A percentile compares a stretch with the other conserved stretches of the same genome.
Conservation (phyloP, 2,797 vertebrate genomes). For the Acanthis flammea region DNA sequence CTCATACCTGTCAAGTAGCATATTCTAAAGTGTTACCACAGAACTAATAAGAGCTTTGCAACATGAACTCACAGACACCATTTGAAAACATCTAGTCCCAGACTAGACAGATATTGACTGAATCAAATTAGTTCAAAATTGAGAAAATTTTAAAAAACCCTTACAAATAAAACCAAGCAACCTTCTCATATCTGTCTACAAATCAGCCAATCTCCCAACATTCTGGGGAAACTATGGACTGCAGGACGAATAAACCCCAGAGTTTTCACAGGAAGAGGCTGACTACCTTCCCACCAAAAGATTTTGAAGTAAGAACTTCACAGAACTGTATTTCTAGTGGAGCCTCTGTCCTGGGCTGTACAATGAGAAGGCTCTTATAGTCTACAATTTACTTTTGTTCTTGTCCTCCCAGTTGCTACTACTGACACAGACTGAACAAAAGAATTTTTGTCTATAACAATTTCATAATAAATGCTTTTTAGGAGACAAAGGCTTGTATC, state of each 20-base stretch:
- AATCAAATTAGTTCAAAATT: not conserved
- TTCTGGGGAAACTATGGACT: not conserved
- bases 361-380: not conserved
- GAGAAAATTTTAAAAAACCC: not conserved
- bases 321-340: not conserved
- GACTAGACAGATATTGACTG: not conserved
- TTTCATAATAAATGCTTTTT: not conserved
- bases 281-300: not conserved
- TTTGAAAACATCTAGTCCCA: not conserved
- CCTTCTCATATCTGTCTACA: not conserved
- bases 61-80: not conserved
- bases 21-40: not conserved
- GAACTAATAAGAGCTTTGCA: not conserved
- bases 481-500: not conserved
- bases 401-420: not conserved
- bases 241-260: not conserved
- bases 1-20: not conserved
- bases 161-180: not conserved
- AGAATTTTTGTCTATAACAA: not conserved
- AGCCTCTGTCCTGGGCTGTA: not conserved
- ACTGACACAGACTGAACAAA: not conserved
- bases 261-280: not conserved
- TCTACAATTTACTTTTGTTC: not conserved
- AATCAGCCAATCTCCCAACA: not conserved
- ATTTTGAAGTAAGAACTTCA: not conserved